Evolutionary conservation across 2,888 invertebrate genomes (phyloP), one percentile per base, ranked within the genome.

Genomic region (Seira ritae): DNA sequence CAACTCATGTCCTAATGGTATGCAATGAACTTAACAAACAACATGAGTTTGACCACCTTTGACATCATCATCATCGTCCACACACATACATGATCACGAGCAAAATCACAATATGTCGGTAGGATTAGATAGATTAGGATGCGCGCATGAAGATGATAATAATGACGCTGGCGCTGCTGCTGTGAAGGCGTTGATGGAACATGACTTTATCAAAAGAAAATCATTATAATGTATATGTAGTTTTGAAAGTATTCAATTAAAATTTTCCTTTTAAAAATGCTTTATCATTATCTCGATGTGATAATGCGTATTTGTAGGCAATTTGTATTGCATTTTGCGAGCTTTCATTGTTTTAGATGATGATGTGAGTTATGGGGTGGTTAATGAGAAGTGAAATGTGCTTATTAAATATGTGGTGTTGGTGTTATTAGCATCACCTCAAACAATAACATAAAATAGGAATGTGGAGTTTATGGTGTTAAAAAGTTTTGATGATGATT

Each of bases 371-470:
- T 55, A 24, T 60, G 55, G 55, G 23, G 19, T 60, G 19, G 1
- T 12, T 6, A 23, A 71, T 1, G 17, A 55, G 24, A 23, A 55
- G 79, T 79, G 79, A 79, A 78, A 78, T 71, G 78, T 78, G 31
- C 70, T 60, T 68, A 79, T 79, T 79, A 79, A 60, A 79, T 67
- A 46, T 69, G 78, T 50, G n/a, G n/a, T n/a, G n/a, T n/a, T n/a
- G n/a, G n/a, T n/a, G n/a, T n/a, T n/a, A n/a, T n/a, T n/a, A n/a
- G n/a, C n/a, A n/a, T n/a, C n/a, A n/a, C n/a, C n/a, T n/a, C n/a
- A n/a, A n/a, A n/a, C n/a, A n/a, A n/a, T n/a, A n/a, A n/a, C n/a
- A n/a, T 77, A 68, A 42, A 66, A 75, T 24, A 37, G 50, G 65
- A 50, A n/a, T n/a, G n/a, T n/a, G n/a, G n/a, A n/a, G n/a, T n/a